Base-by-base conservation (phyloP, 2,113 vertebrate species). In the Eptesicus fuscus region DNA sequence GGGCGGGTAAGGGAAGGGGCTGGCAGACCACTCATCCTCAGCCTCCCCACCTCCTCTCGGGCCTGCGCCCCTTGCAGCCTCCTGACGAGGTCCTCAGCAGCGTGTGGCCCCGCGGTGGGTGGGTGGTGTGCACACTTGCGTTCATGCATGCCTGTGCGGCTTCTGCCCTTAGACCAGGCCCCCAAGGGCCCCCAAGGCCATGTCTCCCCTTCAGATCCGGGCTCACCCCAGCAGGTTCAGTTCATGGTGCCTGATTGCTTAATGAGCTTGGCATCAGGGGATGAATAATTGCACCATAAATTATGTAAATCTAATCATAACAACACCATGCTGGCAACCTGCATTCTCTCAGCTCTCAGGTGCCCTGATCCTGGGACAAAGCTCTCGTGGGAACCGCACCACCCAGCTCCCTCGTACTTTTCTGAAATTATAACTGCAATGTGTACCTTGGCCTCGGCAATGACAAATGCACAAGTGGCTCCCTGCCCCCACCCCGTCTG, bases 301-400 rank as follows among this genome's bases (percentile, higher is more conserved):
- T 78, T 95, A 97, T 96, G 97, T 90, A 97, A 96, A 96, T 97
- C 85, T 83, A 97, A 95, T 71, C 95, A 97, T 85, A 97, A 96
- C 92, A 96, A 70, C 88, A 70, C 37, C 3, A 0, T 4, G 23
- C 95, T 78, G 88, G 92, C 88, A 83, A 74, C 84, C 73, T 10
- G 56, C 96, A 95, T 95, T 96, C 88, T 95, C 96, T 96, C 96
- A 97, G 97, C 90, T 96, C 92, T 90, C 96, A 77, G 67, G 90
- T 56, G 84, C 88, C 73, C 90, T 44, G 3, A 37, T 83, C 77
- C 77, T 44, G 85, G 90, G 76, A 82, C 67, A 77, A 18, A 76
- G 51, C 80, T 90, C 76, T 32, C 32, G 20, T 97, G 97, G 94
- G 97, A 97, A 96, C 92, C 47, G 25, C 47, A 17, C 40, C 67